Conservation (phyloP, 1,140 invertebrate genomes). For the Cherax destructor region DNA sequence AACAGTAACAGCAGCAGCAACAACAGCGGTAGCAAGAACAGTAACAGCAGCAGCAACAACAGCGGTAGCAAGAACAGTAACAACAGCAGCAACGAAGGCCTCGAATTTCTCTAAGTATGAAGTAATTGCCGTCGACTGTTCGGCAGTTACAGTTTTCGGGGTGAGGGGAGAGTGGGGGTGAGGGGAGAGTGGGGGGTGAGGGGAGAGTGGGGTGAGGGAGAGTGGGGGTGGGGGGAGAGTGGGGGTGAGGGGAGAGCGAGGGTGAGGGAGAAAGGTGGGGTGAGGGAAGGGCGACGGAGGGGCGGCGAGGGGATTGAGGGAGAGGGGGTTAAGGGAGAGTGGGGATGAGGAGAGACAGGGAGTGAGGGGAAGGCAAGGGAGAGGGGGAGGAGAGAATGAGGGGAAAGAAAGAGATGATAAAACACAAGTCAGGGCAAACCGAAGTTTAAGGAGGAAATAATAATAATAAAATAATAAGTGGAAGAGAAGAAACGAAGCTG, state of each 20-base stretch:
- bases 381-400: background rate
- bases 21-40: too few relatives aligned
- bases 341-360: background rate
- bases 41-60: too few relatives aligned
- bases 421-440: background rate
- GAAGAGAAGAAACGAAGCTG: background rate
- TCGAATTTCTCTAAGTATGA: slow-evolving; percentile 24
- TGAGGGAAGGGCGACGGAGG: background rate
- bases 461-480: background rate
- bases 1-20: too few relatives aligned
- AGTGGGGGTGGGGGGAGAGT: background rate
- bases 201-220: background rate
- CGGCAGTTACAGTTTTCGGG: background rate
- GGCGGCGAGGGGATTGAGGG: background rate
- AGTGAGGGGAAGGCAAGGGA: background rate
- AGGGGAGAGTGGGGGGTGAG: background rate
- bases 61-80: too few relatives aligned
- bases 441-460: background rate
- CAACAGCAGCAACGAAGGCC: background rate
- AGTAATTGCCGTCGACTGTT: slow-evolving; percentile 10
- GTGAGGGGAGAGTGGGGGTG: background rate
- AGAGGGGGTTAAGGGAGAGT: background rate
- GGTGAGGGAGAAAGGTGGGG: background rate
- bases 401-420: background rate
- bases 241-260: background rate